Conservation (phyloP, 2,888 invertebrate genomes). For the Lydus trimaculatus region DNA sequence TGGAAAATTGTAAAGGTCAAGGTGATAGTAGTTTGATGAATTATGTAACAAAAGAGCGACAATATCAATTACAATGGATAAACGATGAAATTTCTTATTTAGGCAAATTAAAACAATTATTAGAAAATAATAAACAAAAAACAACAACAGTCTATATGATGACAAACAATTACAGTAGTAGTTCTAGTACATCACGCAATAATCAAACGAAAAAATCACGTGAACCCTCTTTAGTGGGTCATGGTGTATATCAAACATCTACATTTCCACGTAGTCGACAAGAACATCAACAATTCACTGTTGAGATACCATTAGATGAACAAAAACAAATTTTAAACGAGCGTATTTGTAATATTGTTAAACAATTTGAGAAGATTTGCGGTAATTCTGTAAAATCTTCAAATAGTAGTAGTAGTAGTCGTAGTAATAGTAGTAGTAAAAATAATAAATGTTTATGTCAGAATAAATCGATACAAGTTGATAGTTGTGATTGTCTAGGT, state of each 20-base stretch:
- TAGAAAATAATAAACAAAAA: constrained; percentile 46
- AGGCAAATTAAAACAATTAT: constrained; percentile 61
- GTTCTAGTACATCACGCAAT: neutral
- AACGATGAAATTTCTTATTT: constrained; percentile 66
- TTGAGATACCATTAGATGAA: constrained; percentile 1
- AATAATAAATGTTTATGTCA: neutral
- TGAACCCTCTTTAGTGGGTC: constrained; percentile 18
- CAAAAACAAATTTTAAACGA: constrained; percentile 1
- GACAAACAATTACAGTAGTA: constrained; percentile 16
- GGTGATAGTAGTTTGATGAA: constrained; percentile 47
- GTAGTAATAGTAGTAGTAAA: neutral
- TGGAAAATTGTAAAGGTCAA: constrained; percentile 45
- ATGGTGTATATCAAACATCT: neutral
- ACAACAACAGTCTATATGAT: constrained; percentile 50
- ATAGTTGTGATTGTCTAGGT: neutral
- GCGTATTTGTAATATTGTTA: neutral
- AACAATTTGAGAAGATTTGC: neutral
- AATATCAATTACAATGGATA: constrained; percentile 66
- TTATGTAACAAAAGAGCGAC: constrained; percentile 63
- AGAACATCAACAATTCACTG: neutral
- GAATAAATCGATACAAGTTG: constrained; percentile 1
- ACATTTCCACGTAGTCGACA: neutral
- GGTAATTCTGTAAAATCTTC: neutral
- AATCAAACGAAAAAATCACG: constrained; percentile 20
- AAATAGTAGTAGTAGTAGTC: neutral